Evolutionary conservation across 2,888 invertebrate species (phyloP), one percentile per base, ranked within the genome.

Genomic region (Pandemis heparana): DNA sequence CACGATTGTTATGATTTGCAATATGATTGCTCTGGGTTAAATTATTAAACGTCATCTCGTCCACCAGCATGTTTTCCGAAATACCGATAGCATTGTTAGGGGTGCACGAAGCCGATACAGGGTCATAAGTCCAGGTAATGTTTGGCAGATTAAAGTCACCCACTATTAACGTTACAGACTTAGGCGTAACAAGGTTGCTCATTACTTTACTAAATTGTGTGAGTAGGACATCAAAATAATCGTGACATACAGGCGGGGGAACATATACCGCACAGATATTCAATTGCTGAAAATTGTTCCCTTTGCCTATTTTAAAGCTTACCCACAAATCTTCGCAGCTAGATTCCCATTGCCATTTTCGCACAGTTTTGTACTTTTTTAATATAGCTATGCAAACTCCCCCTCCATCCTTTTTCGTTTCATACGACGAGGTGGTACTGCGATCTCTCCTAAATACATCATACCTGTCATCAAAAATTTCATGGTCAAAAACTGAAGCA

Each of bases 361-460:
- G 14, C 39, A 2, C 2, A 5, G 39, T 39, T 38, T 60, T 38
- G 14, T 60, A 60, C 38, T 60, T 60, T n/a, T 60, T 60, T 38
- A 60, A 60, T 8, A 60, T 14, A n/a, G 60, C 60, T 38, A 60
- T 60, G n/a, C 60, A 60, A 10, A 60, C 38, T 0, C 38, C 60
- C 14, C 60, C 60, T 14, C 60, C 60, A n/a, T 60, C 60, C 14
- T 38, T 43, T 23, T 43, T 67, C 39, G 38, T 18, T 6, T 23
- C 39, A 16, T 41, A 18, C 6, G 56, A 23, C 8, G 41, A 18
- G 1, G 41, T 60, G 8, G 60, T 38, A n/a, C 38, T 7, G 5
- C 60, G 60, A n/a, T 60, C 60, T 2, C 60, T 60, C 7, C 38
- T 60, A 39, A 60, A 62, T 18, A 62, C 16, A 62, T 62, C n/a